Percentiles rank a stretch among this genome's conserved stretches.
These are phyloP conservation scores for Oophaga sylvatica DNA, from an alignment of 2,797 vertebrate species.

Conservation along the genomic window DNA sequence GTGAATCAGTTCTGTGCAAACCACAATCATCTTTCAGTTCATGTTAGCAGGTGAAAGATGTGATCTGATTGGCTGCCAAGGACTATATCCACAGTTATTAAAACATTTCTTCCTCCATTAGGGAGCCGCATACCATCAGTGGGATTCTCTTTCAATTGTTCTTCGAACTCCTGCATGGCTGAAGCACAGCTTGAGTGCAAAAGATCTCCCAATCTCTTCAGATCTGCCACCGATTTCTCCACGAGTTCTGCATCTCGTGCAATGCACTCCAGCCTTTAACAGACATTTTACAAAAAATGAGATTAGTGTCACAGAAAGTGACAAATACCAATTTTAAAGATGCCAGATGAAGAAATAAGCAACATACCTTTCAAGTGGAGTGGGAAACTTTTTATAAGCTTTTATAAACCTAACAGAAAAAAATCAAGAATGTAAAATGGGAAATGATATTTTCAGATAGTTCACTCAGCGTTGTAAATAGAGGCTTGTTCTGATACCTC, in stretches of 20 bases:
- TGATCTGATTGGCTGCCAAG: neutral
- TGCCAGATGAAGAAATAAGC: neutral
- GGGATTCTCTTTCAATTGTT: constrained; percentile 92
- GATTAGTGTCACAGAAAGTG: too few species aligned
- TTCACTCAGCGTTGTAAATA: neutral
- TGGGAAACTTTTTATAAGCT: constrained; percentile 97
- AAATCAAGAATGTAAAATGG: neutral
- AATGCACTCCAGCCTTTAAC: constrained; percentile 88
- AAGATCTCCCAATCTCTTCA: constrained; percentile 92
- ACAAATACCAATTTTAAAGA: neutral
- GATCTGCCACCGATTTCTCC: constrained; percentile 95
- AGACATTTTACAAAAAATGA: neutral
- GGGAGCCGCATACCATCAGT: constrained; percentile 79
- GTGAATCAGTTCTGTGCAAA: too few species aligned
- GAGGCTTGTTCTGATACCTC: constrained; percentile 75
- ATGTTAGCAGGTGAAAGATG: neutral
- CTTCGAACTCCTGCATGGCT: constrained; percentile 96
- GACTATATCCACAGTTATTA: neutral
- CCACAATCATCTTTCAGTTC: neutral
- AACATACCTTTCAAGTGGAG: constrained; percentile 91
- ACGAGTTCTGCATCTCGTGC: constrained; percentile 96
- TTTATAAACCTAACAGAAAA: constrained; percentile 90
- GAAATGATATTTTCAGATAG: neutral
- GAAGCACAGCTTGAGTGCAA: constrained; percentile 90
- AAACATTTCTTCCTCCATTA: neutral